A percentile compares a stretch with the other conserved stretches of the same genome.
Conservation (phyloP, 2,113 vertebrate genomes). For the Rattus rattus region DNA sequence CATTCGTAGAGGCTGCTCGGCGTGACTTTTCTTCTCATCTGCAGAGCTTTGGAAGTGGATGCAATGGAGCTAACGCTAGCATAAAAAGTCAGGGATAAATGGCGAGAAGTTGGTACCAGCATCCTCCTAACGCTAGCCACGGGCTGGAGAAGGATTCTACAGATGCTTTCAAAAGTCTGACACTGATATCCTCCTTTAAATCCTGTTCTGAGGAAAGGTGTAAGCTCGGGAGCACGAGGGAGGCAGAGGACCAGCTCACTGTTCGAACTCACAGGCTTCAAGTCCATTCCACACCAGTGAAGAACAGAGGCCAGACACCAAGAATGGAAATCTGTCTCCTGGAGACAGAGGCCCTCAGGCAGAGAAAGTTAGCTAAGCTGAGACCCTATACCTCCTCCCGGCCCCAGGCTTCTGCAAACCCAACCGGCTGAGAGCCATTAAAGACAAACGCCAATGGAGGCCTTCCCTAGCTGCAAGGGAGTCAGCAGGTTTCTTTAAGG, state of each 20-base stretch:
- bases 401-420: neutral
- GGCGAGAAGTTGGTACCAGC: neutral
- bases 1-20: accelerated
- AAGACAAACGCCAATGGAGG: neutral
- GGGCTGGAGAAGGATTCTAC: neutral
- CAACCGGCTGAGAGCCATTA: neutral
- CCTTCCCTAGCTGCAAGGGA: neutral
- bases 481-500: neutral
- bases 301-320: neutral
- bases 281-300: no score
- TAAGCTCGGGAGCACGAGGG: slow-evolving; percentile 10
- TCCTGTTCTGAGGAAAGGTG: neutral
- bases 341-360: neutral
- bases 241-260: neutral
- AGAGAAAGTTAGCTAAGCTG: accelerated
- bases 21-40: neutral
- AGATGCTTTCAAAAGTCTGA: neutral
- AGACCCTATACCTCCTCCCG: neutral
- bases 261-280: neutral
- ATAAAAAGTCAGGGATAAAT: neutral
- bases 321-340: neutral
- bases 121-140: neutral
- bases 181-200: neutral
- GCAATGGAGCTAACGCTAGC: accelerated
- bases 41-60: neutral